Conservation (phyloP, 1,140 invertebrate genomes). For the Papilio glaucus region DNA sequence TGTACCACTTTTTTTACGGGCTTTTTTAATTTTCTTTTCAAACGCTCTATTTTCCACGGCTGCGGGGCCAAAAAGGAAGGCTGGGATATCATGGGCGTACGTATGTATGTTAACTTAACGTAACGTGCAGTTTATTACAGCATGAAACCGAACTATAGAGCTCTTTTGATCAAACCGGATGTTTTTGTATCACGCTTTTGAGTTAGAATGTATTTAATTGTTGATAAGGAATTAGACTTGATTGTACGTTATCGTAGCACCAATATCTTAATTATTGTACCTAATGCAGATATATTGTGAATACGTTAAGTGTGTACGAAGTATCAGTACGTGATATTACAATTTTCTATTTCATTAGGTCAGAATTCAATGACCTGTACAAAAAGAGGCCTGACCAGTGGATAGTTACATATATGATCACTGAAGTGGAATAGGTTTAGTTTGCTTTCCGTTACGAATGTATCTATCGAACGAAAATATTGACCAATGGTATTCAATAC, state of each 20-base stretch:
- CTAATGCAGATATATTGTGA: too few species aligned
- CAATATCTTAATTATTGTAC: too few species aligned
- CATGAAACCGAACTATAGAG: background rate
- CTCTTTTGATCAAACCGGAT: background rate
- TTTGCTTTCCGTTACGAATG: background rate
- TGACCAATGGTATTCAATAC: background rate
- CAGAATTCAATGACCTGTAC: background rate
- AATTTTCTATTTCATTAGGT: background rate
- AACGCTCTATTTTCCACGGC: slow-evolving; percentile 23
- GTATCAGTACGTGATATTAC: background rate
- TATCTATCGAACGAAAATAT: background rate
- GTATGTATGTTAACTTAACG: background rate
- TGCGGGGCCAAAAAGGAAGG: slow-evolving; percentile 10
- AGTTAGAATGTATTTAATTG: too few species aligned
- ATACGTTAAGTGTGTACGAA: background rate
- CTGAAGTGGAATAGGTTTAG: background rate
- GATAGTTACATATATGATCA: slow-evolving; percentile 11
- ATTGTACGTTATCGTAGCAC: too few species aligned
- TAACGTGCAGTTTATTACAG: slow-evolving; percentile 7
- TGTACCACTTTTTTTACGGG: slow-evolving; percentile 48
- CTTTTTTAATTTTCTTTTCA: slow-evolving; percentile 39
- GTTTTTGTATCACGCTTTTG: background rate
- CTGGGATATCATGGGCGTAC: too few species aligned
- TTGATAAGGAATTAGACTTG: too few species aligned
- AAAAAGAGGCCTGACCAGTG: background rate